phyloP scores from a whole-genome alignment of 2,888 invertebrate genomes.

The Strigamia crassipes region DNA sequence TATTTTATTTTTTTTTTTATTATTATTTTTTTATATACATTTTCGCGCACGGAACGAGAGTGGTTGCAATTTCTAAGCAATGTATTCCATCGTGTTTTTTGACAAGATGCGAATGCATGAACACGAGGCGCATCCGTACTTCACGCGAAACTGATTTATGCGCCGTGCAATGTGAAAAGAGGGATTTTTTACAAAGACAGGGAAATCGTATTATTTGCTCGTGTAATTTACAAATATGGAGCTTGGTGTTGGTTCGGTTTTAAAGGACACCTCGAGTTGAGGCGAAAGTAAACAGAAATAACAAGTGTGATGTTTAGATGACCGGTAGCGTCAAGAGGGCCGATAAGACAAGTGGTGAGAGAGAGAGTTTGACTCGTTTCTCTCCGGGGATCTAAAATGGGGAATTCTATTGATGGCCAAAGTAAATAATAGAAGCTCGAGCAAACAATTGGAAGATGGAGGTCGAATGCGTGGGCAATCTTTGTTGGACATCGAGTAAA shows the following conservation, averaged over 20 bases:
- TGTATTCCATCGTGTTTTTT: slow-evolving; percentile 18
- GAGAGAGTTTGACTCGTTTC: background rate
- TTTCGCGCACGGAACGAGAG: background rate
- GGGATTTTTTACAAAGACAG: background rate
- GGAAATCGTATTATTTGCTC: slow-evolving; percentile 23
- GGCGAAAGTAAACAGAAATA: background rate
- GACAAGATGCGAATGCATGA: slow-evolving; percentile 6
- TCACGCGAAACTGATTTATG: slow-evolving; percentile 7
- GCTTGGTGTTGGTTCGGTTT: background rate
- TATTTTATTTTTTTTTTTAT: no score
- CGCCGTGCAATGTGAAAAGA: background rate
- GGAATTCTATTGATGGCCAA: background rate
- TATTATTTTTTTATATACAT: no score
- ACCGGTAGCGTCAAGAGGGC: background rate
- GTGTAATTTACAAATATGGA: slow-evolving; percentile 1
- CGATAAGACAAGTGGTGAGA: background rate
- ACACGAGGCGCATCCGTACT: background rate
- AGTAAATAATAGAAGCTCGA: background rate
- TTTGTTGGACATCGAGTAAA: background rate
- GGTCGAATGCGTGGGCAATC: background rate
- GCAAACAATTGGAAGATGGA: background rate
- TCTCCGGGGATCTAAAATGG: background rate
- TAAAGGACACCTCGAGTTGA: background rate
- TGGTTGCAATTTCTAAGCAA: slow-evolving; percentile 15
- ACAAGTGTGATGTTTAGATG: background rate